Base-by-base conservation (phyloP, 2,797 vertebrate genomes). In the Echeneis naucrates region DNA sequence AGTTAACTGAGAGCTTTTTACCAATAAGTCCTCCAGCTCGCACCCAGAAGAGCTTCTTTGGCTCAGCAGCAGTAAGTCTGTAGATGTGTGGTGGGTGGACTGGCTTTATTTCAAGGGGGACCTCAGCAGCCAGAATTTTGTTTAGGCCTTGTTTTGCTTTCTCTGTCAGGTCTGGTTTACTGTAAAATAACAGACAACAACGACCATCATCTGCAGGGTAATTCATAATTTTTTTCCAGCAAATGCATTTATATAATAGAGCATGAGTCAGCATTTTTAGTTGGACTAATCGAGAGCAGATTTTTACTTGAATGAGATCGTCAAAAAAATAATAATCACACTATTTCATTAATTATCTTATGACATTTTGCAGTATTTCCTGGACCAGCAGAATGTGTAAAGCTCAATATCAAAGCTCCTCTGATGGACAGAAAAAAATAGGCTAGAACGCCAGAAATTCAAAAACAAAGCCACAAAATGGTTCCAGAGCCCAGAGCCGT, bases 21-120 rank as follows among this genome's bases (percentile, higher is more conserved):
- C 97, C 98, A 23, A 99, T 98, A 67, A 96, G 70, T 73, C 97
- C 98, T 76, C 92, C 93, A 0, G 97, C 96, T 82, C 96, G 94
- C 66, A 98, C 97, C 97, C 97, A 98, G 90, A 97, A 97, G 73
- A 97, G 90, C 77, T 94, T 94, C 82, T 93, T 97, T 0, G 97
- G 94, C 59, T 98, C 95, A 75, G 90, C 82, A 0, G 83, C 72
- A 68, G 85, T 27, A 4, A 8, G 61, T 62, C 86, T 78, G 68
- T 83, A 89, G 23, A 91, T 56, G 26, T 92, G 88, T 0, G 92
- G 85, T 0, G 95, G 95, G 81, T 96, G 96, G 54, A 99, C 87
- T 0, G 95, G 95, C 81, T 96, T 98, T 68, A 98, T 96, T 52
- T 98, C 97, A 55, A 99, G 95, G 0, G 97, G 97, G 32, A 99